Evolutionary conservation across 2,113 vertebrate genomes (phyloP).

Genomic region (Ammospiza nelsoni): DNA sequence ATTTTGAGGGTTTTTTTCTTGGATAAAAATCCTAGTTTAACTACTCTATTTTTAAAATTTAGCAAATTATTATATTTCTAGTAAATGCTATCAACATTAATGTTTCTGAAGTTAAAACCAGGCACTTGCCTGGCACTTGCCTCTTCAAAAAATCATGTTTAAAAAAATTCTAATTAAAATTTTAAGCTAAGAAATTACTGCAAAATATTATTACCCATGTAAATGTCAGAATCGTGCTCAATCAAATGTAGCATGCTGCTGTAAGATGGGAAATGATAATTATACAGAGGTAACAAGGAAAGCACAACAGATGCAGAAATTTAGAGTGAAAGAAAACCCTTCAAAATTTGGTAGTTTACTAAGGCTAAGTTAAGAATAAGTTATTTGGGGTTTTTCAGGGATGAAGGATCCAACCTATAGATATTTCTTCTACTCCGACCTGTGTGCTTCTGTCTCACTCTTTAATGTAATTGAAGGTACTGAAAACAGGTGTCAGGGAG

Average conservation of each 20-base stretch:
- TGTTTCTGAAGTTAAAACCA: background rate
- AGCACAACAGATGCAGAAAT: background rate
- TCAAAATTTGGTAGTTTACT: background rate
- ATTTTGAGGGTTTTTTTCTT: fast-evolving
- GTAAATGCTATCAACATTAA: background rate
- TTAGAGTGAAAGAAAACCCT: background rate
- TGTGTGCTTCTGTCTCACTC: background rate
- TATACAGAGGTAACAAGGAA: background rate
- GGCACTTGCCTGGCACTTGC: background rate
- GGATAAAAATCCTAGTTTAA: background rate
- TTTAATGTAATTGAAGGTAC: background rate
- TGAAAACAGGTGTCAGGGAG: background rate
- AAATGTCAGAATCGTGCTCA: background rate
- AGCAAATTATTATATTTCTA: background rate
- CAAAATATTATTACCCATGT: background rate
- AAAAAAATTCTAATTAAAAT: background rate
- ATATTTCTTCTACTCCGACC: background rate
- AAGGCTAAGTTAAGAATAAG: background rate
- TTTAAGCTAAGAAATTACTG: background rate
- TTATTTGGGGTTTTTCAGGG: background rate
- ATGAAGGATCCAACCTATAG: background rate
- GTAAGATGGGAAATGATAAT: background rate
- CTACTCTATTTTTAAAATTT: background rate
- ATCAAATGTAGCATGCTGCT: background rate
- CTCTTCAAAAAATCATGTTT: background rate